Evolutionary conservation across 2,888 invertebrate species (phyloP).

Genomic region (Cancer borealis): DNA sequence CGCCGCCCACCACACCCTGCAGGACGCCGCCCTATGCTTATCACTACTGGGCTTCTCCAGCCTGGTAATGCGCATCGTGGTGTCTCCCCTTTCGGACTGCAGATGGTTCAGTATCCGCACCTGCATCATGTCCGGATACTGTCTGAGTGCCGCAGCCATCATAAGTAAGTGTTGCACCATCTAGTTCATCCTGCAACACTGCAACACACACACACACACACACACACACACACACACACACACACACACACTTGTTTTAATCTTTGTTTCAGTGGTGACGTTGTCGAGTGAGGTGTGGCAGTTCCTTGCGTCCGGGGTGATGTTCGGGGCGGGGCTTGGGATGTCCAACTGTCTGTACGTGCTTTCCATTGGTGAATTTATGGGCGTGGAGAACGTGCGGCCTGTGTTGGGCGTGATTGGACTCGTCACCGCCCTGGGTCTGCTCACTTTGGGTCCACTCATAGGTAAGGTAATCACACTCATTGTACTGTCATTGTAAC

Average conservation of each 20-base stretch:
- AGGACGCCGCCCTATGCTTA: slow-evolving; percentile 61
- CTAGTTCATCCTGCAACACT: no score
- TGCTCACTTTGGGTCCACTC: not conserved
- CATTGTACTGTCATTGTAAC: no score
- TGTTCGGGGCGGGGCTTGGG: slow-evolving; percentile 24
- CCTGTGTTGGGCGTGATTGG: not conserved
- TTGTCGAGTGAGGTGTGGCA: not conserved
- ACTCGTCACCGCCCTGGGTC: not conserved
- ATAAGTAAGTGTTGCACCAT: not conserved
- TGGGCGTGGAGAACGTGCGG: slow-evolving; percentile 16
- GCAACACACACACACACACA: not conserved
- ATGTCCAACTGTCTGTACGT: not conserved
- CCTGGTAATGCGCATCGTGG: slow-evolving; percentile 51
- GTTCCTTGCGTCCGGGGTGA: not conserved
- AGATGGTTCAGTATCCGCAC: slow-evolving; percentile 52
- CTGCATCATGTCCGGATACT: slow-evolving; percentile 60
- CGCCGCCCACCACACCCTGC: slow-evolving; percentile 28
- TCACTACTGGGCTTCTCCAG: slow-evolving; percentile 42
- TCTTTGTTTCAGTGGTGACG: not conserved
- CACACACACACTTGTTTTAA: not conserved
- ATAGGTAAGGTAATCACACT: slow-evolving; percentile 4
- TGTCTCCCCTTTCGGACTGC: slow-evolving; percentile 59
- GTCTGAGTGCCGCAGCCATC: slow-evolving; percentile 15
- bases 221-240: no score
- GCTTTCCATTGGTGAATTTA: not conserved